Conservation (phyloP, 2,888 invertebrate species). For the Pterobdella sp. region DNA sequence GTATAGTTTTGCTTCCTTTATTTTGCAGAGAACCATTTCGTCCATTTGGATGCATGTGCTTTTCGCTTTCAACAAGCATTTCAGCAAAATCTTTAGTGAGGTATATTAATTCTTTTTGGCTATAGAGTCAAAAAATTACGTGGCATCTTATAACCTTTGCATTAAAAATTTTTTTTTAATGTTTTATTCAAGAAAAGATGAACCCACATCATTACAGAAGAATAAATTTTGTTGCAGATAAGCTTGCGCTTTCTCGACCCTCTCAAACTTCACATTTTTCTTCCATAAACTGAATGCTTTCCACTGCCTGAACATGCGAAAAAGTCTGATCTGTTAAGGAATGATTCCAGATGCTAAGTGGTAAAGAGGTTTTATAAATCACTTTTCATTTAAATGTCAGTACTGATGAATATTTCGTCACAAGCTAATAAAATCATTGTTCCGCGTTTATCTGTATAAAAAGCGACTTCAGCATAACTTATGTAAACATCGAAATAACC, state of each 20-base stretch:
- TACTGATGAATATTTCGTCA: too few relatives aligned
- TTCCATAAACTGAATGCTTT: constrained; percentile 73
- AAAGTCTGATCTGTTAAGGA: constrained; percentile 49
- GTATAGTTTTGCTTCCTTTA: constrained; percentile 51
- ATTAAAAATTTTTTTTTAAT: too few relatives aligned
- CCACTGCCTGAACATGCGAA: constrained; percentile 52
- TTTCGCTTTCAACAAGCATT: constrained; percentile 65
- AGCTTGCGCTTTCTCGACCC: constrained; percentile 59
- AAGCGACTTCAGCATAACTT: too few relatives aligned
- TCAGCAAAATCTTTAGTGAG: constrained; percentile 56
- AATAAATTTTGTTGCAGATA: constrained; percentile 64
- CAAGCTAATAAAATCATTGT: too few relatives aligned
- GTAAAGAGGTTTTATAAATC: too few relatives aligned
- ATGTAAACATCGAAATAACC: too few relatives aligned
- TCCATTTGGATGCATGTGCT: constrained; percentile 53
- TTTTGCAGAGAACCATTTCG: constrained; percentile 52
- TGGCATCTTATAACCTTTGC: too few relatives aligned
- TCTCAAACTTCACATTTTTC: constrained; percentile 64
- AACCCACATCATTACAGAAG: constrained; percentile 59
- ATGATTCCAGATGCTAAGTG: too few relatives aligned
- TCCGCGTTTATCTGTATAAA: too few relatives aligned
- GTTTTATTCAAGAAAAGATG: not conserved
- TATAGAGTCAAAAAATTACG: too few relatives aligned
- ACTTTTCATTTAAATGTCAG: too few relatives aligned
- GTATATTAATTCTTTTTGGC: too few relatives aligned